These are phyloP conservation scores for Gallinago stenura DNA, from an alignment of 2,797 vertebrate species.

Conservation along the genomic window DNA sequence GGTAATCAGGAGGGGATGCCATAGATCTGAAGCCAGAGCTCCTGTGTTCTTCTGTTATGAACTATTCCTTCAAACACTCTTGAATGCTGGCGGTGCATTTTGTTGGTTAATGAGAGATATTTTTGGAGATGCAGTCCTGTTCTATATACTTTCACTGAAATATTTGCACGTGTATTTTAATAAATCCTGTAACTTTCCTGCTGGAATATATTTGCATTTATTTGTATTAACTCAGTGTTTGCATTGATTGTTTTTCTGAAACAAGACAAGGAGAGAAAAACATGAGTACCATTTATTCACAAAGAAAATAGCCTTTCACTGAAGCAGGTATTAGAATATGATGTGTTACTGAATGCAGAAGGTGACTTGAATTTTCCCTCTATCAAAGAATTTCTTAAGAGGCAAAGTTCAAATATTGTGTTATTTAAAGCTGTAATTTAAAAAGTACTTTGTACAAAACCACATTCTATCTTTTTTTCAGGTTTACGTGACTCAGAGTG, in stretches of 20 bases:
- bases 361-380: background rate
- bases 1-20: constrained; percentile 19
- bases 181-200: constrained; percentile 37
- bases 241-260: constrained; percentile 55
- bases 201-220: constrained; percentile 65
- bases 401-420: constrained; percentile 7
- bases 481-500: background rate
- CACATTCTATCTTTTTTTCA: background rate
- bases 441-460: background rate
- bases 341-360: constrained; percentile 35
- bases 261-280: constrained; percentile 40
- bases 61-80: constrained; percentile 14
- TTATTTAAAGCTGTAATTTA: constrained; percentile 18
- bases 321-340: constrained; percentile 8
- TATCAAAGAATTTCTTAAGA: background rate
- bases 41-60: background rate
- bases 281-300: constrained; percentile 39
- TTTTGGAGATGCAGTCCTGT: constrained; percentile 46
- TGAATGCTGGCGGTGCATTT: constrained; percentile 60
- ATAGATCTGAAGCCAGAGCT: constrained; percentile 46
- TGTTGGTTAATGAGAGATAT: constrained; percentile 51
- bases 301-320: constrained; percentile 45
- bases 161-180: constrained; percentile 58
- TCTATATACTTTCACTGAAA: constrained; percentile 52
- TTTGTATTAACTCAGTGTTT: constrained; percentile 67